Evolutionary conservation across 2,888 invertebrate species (phyloP).

Genomic region (Zaprionus lineosus): DNA sequence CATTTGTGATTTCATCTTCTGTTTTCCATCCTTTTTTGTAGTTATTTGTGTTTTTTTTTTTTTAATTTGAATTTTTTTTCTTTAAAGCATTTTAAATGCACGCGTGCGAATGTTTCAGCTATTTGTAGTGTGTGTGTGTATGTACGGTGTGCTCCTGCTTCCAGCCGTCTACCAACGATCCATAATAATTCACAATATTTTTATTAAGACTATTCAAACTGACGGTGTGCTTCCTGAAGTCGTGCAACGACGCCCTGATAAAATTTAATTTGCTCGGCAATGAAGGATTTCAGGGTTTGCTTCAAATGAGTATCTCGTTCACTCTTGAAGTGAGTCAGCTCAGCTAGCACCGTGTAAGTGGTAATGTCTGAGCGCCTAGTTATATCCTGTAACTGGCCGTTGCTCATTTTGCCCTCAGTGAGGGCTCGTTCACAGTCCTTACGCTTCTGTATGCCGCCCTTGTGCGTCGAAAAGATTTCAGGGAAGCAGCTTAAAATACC

Average conservation of each 20-base stretch:
- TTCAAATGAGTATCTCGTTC: slow-evolving; percentile 94
- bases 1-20: too few relatives aligned
- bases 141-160: slow-evolving; percentile 45
- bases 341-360: slow-evolving; percentile 96
- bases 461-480: slow-evolving; percentile 94
- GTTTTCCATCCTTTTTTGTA: too few relatives aligned
- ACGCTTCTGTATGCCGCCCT: slow-evolving; percentile 93
- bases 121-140: slow-evolving; percentile 41
- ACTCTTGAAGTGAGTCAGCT: slow-evolving; percentile 95
- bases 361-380: slow-evolving; percentile 93
- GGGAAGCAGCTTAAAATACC: slow-evolving; percentile 95
- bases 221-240: slow-evolving; percentile 85
- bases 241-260: slow-evolving; percentile 92
- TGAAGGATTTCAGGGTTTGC: slow-evolving; percentile 91
- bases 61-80: slow-evolving; percentile 13
- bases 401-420: slow-evolving; percentile 91
- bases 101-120: slow-evolving; percentile 72
- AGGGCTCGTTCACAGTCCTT: slow-evolving; percentile 93
- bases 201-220: slow-evolving; percentile 79
- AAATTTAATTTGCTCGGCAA: slow-evolving; percentile 94
- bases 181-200: neutral
- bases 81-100: slow-evolving; percentile 72
- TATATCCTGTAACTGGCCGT: slow-evolving; percentile 91
- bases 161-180: slow-evolving; percentile 46
- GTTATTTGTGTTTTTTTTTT: slow-evolving; percentile 17